Base-by-base conservation (phyloP, 2,113 vertebrate genomes). In the Sigmodon hispidus region DNA sequence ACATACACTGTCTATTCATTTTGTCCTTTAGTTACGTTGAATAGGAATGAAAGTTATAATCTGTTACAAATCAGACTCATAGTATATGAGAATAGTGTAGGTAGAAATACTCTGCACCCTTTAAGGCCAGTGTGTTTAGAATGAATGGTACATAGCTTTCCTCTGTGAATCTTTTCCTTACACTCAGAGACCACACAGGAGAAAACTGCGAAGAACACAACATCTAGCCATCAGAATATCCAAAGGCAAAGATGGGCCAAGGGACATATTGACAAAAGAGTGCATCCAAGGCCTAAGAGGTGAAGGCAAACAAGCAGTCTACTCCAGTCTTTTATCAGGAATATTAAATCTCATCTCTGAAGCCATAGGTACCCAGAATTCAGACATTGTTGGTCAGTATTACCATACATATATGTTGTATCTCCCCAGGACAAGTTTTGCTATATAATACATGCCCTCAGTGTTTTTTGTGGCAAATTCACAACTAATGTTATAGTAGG, bases 371-470 rank as follows among this genome's bases (percentile, higher is more conserved):
- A 21, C 1, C 1, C 24, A 43, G 59, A 85, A 34, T 61, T 17
- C 48, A 21, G 5, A 48, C 26, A 17, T 19, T 70, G 22, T 19
- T 34, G 7, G 19, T 87, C 59, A 13, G 0, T 0, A 7, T 8
- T 0, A 7, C 0, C 26, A 5, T 1, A 15, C 3, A 17, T 43
- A 22, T 59, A 22, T 61, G 13, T 61, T 43, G 24, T 61, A 24
- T 43, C 80, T 83, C 57, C 24, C 26, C 7, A 9, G 57, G 57
- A 29, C 26, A 83, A 43, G 13, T 43, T 79, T 43, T 83, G n/a
- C 45, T n/a, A 83, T 7, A 31, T 7, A 17, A 83, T 15, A 83
- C 16, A 17, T 43, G 80, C 40, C 80, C 43, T 95, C 13, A 12
- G 12, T 40, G 34, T 79, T 89, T 87, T 84, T 59, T 75, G 72